phyloP scores from a whole-genome alignment of 2,797 vertebrate species.

The Channallabes apus region DNA sequence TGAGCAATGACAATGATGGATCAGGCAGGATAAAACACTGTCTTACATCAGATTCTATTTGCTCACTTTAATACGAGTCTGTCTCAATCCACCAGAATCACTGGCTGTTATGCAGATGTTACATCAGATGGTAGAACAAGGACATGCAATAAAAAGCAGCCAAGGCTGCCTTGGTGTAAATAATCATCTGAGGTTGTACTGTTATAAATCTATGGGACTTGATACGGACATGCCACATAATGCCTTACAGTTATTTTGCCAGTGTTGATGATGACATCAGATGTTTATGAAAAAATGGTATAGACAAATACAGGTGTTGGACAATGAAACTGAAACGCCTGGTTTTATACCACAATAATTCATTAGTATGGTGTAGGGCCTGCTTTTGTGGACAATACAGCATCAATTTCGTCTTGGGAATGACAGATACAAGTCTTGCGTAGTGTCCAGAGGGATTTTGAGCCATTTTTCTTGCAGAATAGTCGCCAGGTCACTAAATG shows the following conservation, averaged over 20 bases:
- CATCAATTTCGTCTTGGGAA: too few relatives aligned
- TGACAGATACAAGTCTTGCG: too few relatives aligned
- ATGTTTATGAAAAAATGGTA: background rate
- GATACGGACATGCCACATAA: too few relatives aligned
- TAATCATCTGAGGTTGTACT: background rate
- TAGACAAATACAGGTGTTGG: too few relatives aligned
- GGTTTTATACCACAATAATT: too few relatives aligned
- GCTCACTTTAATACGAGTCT: background rate
- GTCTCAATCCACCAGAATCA: constrained; percentile 1
- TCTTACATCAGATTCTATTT: constrained; percentile 24
- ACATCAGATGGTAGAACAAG: background rate
- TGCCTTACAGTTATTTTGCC: background rate
- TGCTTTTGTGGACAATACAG: too few relatives aligned
- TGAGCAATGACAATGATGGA: constrained; percentile 5
- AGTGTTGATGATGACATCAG: background rate
- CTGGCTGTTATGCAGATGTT: constrained; percentile 3
- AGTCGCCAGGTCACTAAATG: too few relatives aligned
- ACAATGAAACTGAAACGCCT: too few relatives aligned
- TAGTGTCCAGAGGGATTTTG: too few relatives aligned
- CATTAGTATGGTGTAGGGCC: too few relatives aligned
- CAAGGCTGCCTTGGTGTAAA: background rate
- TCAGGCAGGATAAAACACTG: background rate
- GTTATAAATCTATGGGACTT: background rate
- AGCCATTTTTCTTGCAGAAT: too few relatives aligned
- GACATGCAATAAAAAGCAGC: background rate